A percentile compares a stretch with the other conserved stretches of the same genome.
phyloP scores from a whole-genome alignment of 2,113 vertebrate species.

The Coptodon bakossiorum region DNA sequence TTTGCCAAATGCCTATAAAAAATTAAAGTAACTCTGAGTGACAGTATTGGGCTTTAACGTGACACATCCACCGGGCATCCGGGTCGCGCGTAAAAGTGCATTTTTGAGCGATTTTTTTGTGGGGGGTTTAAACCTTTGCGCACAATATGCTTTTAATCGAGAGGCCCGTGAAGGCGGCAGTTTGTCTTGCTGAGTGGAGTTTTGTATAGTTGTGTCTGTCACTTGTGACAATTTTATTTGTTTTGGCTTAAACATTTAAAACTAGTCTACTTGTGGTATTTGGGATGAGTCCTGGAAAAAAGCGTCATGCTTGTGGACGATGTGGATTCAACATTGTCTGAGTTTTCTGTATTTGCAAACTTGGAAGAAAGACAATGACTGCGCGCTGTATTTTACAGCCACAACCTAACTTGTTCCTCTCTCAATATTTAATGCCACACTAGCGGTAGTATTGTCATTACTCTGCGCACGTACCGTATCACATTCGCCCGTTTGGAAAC shows the following conservation, averaged over 20 bases:
- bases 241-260: neutral
- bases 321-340: neutral
- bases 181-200: neutral
- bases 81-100: conserved; percentile 13
- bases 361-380: conserved; percentile 4
- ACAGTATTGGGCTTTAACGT: neutral
- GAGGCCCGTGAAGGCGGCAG: neutral
- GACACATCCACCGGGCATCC: neutral
- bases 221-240: neutral
- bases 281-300: neutral
- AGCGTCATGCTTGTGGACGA: neutral
- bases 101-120: neutral
- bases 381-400: conserved; percentile 50
- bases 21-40: neutral
- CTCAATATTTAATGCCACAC: conserved; percentile 75
- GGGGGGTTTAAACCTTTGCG: neutral
- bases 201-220: neutral
- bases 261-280: neutral
- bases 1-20: neutral
- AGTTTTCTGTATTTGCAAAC: neutral
- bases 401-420: conserved; percentile 64
- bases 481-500: conserved; percentile 68
- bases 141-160: neutral
- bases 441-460: conserved; percentile 66
- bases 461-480: conserved; percentile 65